Evolutionary conservation across 1,140 invertebrate genomes (phyloP), one percentile per base, ranked within the genome.

Genomic region (Delia radicum): DNA sequence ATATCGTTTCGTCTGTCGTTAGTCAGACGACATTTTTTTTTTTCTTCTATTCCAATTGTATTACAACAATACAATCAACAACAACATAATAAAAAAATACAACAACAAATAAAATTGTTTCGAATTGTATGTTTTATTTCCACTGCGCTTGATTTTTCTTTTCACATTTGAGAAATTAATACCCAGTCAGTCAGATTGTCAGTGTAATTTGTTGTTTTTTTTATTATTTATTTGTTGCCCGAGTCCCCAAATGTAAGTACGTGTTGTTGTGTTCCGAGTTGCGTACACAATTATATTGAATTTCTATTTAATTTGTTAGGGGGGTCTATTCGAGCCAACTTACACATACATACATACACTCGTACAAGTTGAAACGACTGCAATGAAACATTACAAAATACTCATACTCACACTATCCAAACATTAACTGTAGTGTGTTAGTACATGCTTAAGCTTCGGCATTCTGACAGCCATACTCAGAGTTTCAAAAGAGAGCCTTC

Each of bases 21-120:
- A 72, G 76, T 69, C 65, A 74, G 75, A 46, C 69, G 46, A 33
- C 42, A 29, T 33, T 28, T 8, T 31, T 67, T 31, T 15, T 67
- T 28, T 26, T 27, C 13, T 28, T 67, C 63, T 76, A 72, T 55
- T 73, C 21, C 46, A 29, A n/a, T 69, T 69, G 65, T 33, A 69
- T 77, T 72, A 75, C 78, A 55, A 75, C 78, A 55, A 72, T 15
- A 73, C 76, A 74, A 77, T 13, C 37, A 46, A 18, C 79, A 48
- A 74, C 62, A 37, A 46, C 37, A 73, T 33, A 33, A 67, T 55
- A 55, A 48, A 48, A 3, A 18, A 55, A 5, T 21, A 55, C 48
- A 42, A 10, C 37, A 55, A 55, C 48, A 55, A 55, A 55, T 42
- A 42, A 10, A 42, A 8, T 42, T 42, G 4, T 13, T 2, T 1